A percentile compares a stretch with the other conserved stretches of the same genome.
Evolutionary conservation across 2,888 invertebrate genomes (phyloP).

Genomic region (Agonopterix heracliana): DNA sequence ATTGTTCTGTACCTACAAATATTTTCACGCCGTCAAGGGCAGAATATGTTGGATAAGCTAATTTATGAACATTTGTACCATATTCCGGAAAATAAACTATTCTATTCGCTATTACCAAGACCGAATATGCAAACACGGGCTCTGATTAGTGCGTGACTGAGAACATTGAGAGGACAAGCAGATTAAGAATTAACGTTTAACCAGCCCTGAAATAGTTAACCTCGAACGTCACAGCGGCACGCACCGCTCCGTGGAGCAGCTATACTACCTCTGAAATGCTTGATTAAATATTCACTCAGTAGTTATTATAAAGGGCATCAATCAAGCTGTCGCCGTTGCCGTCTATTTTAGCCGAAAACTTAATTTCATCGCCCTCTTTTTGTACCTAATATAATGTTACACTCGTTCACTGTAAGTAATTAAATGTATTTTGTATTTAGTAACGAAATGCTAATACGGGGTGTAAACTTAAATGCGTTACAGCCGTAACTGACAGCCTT

Average conservation of each 20-base stretch:
- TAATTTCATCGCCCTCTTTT: conserved; percentile 47
- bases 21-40: no score
- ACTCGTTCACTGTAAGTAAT: conserved; percentile 24
- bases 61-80: no score
- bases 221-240: conserved; percentile 53
- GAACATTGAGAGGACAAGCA: conserved; percentile 42
- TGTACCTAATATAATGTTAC: conserved; percentile 31
- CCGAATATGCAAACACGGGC: conserved; percentile 27
- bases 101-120: conserved; percentile 13
- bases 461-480: no score
- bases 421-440: background rate
- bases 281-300: conserved; percentile 63
- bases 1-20: no score
- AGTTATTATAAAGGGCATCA: conserved; percentile 61
- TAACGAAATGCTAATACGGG: no score
- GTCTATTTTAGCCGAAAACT: conserved; percentile 59
- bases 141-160: conserved; percentile 48
- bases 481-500: no score
- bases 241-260: conserved; percentile 52
- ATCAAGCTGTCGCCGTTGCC: conserved; percentile 61
- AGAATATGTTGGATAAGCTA: no score
- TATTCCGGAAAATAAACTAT: no score
- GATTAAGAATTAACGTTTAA: conserved; percentile 55
- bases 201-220: conserved; percentile 56
- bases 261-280: conserved; percentile 34